phyloP scores from a whole-genome alignment of 2,797 vertebrate species.

The Coluber constrictor region DNA sequence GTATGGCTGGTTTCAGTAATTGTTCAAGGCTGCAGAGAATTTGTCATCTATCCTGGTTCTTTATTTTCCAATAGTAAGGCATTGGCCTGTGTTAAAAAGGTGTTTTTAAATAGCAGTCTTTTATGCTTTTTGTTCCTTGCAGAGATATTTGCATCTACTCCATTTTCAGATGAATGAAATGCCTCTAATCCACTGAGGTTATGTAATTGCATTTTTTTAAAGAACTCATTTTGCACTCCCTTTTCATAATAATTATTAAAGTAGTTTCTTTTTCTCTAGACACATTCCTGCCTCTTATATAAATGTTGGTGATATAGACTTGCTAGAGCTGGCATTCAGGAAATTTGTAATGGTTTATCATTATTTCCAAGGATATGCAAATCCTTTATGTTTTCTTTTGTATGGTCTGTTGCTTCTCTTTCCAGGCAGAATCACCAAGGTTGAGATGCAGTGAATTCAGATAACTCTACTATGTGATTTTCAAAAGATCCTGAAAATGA shows the following conservation, averaged over 20 bases:
- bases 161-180: background rate
- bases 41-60: background rate
- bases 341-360: background rate
- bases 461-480: background rate
- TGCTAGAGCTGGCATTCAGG: background rate
- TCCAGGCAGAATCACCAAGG: background rate
- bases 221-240: background rate
- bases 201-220: background rate
- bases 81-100: background rate
- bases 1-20: background rate
- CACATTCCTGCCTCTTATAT: background rate
- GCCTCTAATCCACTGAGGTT: background rate
- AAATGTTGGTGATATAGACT: background rate
- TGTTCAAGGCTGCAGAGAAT: fast-evolving
- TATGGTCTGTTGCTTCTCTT: background rate
- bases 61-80: background rate
- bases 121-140: background rate
- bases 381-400: background rate
- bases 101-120: constrained; percentile 14
- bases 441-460: background rate
- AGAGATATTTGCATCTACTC: background rate
- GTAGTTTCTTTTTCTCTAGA: background rate
- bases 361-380: constrained; percentile 19
- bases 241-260: constrained; percentile 5
- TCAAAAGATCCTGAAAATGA: background rate